Conservation (phyloP, 2,888 invertebrate genomes). For the Dolichomitus sp. region DNA sequence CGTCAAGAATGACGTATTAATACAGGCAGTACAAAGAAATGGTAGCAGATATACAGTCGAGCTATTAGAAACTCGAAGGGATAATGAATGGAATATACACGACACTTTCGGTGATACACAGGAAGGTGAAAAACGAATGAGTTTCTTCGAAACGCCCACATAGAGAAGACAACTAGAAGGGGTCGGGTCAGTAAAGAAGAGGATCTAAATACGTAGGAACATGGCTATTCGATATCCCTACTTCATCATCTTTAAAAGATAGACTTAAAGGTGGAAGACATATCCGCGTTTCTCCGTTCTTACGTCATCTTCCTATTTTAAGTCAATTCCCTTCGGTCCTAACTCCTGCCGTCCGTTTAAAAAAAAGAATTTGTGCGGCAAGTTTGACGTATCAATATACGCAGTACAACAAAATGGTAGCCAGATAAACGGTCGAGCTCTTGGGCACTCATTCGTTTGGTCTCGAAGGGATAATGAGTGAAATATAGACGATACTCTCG, state of each 20-base stretch:
- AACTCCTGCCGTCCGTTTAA: neutral
- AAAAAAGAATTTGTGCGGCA: neutral
- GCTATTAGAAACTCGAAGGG: neutral
- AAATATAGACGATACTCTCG: slow-evolving; percentile 13
- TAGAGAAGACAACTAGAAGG: neutral
- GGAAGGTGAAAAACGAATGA: too few relatives aligned
- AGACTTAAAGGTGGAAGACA: slow-evolving; percentile 37
- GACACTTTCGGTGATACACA: too few relatives aligned
- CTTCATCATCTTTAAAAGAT: neutral
- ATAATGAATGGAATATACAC: neutral
- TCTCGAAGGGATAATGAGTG: slow-evolving; percentile 15
- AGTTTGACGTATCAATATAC: neutral
- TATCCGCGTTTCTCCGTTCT: neutral
- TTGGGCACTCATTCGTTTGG: neutral
- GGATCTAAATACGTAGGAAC: neutral
- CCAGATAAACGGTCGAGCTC: neutral
- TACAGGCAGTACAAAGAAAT: neutral
- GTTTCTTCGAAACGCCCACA: neutral
- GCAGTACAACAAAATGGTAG: neutral
- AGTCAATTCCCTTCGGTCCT: neutral
- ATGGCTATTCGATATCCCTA: neutral
- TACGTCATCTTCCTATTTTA: neutral
- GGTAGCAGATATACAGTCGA: neutral
- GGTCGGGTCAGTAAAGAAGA: neutral
- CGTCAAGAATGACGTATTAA: neutral